These are phyloP conservation scores for Uria aalge DNA, from an alignment of 2,113 vertebrate species.

Conservation along the genomic window DNA sequence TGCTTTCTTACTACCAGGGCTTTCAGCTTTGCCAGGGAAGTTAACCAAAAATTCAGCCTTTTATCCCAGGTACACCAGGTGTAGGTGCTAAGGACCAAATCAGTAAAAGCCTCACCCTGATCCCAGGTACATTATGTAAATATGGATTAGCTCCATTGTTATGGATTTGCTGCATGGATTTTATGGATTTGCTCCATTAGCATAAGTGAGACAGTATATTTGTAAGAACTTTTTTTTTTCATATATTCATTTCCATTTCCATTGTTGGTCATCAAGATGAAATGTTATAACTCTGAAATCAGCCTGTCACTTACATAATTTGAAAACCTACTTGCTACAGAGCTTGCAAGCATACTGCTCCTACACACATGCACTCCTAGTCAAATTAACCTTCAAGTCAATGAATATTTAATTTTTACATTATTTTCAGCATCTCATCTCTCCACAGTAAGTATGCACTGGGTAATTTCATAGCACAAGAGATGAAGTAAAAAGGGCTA, in stretches of 20 bases:
- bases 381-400: constrained; percentile 49
- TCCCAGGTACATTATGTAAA: neutral
- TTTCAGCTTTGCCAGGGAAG: neutral
- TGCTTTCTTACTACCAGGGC: neutral
- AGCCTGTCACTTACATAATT: constrained; percentile 38
- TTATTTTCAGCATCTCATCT: constrained; percentile 29
- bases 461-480: neutral
- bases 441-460: neutral
- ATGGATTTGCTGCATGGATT: neutral
- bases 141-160: neutral
- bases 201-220: neutral
- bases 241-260: neutral
- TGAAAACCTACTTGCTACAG: constrained; percentile 9
- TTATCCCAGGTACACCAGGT: neutral
- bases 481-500: neutral
- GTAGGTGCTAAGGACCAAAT: neutral
- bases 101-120: neutral
- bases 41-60: neutral
- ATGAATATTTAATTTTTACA: constrained; percentile 43
- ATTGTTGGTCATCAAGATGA: neutral
- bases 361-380: constrained; percentile 7
- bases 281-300: constrained; percentile 41
- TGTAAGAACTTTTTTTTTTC: neutral
- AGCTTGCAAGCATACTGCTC: constrained; percentile 11
- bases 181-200: neutral